Percentiles rank a stretch among this genome's conserved stretches.
phyloP scores from a whole-genome alignment of 2,113 vertebrate species.

The Callorhinus ursinus region DNA sequence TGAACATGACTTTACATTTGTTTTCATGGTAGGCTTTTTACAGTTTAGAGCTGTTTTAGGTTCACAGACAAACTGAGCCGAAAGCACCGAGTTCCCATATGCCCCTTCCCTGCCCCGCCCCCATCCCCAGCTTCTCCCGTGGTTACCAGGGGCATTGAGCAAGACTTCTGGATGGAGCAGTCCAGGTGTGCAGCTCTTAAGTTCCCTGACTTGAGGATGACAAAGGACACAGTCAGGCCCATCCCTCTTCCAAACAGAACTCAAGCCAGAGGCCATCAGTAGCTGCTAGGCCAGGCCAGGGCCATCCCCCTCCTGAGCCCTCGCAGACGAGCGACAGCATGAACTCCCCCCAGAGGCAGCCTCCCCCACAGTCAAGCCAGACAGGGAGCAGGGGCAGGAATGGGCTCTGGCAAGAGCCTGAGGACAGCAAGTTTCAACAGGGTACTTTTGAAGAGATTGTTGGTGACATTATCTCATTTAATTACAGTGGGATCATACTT shows the following conservation, averaged over 20 bases:
- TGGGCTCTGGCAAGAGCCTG: conserved; percentile 67
- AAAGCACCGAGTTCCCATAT: neutral
- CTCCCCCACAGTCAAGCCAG: conserved; percentile 57
- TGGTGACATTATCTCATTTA: conserved; percentile 80
- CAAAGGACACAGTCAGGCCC: neutral
- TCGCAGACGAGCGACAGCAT: neutral
- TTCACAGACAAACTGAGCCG: neutral
- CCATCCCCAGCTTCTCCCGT: neutral
- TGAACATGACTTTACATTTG: neutral
- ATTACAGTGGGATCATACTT: conserved; percentile 77
- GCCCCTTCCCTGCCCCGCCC: too few relatives aligned
- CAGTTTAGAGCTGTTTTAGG: neutral
- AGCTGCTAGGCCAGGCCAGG: neutral
- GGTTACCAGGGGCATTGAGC: neutral
- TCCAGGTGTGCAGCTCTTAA: neutral
- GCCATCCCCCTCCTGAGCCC: neutral
- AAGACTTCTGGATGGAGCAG: neutral
- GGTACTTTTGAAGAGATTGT: conserved; percentile 76
- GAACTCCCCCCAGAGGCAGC: conserved; percentile 35
- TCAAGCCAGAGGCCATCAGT: neutral
- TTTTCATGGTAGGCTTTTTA: neutral
- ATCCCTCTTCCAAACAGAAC: neutral
- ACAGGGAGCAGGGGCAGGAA: conserved; percentile 47
- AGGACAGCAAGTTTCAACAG: conserved; percentile 77
- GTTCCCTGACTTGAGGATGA: neutral